Evolutionary conservation across 2,888 invertebrate genomes (phyloP).

Genomic region (Acleris sparsana): DNA sequence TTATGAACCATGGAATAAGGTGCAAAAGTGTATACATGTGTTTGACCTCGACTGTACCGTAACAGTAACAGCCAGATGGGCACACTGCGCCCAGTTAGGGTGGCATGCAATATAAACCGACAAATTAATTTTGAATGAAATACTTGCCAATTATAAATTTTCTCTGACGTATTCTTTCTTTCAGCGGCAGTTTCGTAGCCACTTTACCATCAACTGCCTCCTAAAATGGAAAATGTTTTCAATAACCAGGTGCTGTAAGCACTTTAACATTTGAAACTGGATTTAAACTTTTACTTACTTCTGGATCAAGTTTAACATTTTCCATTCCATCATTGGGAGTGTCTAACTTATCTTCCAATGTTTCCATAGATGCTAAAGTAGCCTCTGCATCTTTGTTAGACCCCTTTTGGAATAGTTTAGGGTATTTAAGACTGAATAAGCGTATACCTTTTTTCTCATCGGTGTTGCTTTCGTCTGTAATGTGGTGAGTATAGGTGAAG

Average conservation of each 20-base stretch:
- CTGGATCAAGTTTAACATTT: conserved; percentile 86
- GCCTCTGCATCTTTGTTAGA: conserved; percentile 85
- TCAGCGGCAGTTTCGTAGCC: conserved; percentile 77
- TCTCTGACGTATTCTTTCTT: conserved; percentile 85
- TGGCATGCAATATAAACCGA: background rate
- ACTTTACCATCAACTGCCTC: conserved; percentile 83
- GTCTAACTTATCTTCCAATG: conserved; percentile 89
- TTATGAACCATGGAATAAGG: too few species aligned
- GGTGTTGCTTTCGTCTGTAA: conserved; percentile 34
- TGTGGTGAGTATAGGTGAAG: conserved; percentile 3
- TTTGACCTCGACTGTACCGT: too few species aligned
- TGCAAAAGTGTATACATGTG: too few species aligned
- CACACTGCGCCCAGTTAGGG: conserved; percentile 2
- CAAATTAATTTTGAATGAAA: conserved; percentile 14
- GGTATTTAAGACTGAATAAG: conserved; percentile 65
- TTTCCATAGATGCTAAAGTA: conserved; percentile 91
- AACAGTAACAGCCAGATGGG: background rate
- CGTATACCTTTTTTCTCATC: conserved; percentile 41
- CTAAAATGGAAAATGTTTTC: conserved; percentile 52
- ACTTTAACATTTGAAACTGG: background rate
- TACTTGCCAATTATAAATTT: conserved; percentile 86
- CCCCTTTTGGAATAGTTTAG: conserved; percentile 82
- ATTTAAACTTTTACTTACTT: conserved; percentile 56
- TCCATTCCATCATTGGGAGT: conserved; percentile 90
- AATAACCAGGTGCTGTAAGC: conserved; percentile 12